These are phyloP conservation scores for Lasioglossum leucozonium DNA, from an alignment of 2,888 invertebrate genomes.

Conservation along the genomic window DNA sequence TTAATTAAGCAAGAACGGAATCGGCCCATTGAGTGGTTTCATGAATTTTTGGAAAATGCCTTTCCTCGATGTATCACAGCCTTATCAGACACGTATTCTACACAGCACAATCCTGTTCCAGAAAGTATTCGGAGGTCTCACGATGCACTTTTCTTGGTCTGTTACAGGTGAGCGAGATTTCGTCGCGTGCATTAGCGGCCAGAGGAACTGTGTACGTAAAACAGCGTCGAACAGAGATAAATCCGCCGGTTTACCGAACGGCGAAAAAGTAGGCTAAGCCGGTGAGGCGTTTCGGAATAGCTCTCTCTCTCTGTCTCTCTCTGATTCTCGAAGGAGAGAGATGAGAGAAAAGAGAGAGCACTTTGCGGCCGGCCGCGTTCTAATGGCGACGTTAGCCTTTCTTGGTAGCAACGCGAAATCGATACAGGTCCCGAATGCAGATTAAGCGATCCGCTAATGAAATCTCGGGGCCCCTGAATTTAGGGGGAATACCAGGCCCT, in stretches of 20 bases:
- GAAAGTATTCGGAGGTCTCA: conserved; percentile 12
- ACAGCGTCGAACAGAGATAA: conserved; percentile 47
- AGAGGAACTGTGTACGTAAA: conserved; percentile 3
- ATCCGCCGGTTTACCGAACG: conserved; percentile 44
- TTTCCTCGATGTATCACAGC: neutral
- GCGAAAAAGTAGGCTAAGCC: conserved; percentile 62
- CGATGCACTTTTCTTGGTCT: conserved; percentile 47
- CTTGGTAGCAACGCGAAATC: conserved; percentile 27
- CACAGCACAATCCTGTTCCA: neutral
- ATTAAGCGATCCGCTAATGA: conserved; percentile 65
- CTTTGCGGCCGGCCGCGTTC: conserved; percentile 44
- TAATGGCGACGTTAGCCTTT: conserved; percentile 43
- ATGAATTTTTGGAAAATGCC: no score
- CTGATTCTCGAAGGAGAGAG: neutral
- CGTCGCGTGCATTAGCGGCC: conserved; percentile 25
- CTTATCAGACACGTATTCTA: neutral
- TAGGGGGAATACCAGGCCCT: neutral
- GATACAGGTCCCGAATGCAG: conserved; percentile 33
- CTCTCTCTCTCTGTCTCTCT: neutral
- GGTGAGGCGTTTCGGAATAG: conserved; percentile 13
- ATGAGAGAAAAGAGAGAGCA: conserved; percentile 20
- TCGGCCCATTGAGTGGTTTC: no score
- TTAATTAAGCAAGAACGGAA: neutral
- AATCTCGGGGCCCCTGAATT: conserved; percentile 44
- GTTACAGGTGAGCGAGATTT: conserved; percentile 73